Conservation (phyloP, 2,797 vertebrate genomes). For the Nyctibius grandis region DNA sequence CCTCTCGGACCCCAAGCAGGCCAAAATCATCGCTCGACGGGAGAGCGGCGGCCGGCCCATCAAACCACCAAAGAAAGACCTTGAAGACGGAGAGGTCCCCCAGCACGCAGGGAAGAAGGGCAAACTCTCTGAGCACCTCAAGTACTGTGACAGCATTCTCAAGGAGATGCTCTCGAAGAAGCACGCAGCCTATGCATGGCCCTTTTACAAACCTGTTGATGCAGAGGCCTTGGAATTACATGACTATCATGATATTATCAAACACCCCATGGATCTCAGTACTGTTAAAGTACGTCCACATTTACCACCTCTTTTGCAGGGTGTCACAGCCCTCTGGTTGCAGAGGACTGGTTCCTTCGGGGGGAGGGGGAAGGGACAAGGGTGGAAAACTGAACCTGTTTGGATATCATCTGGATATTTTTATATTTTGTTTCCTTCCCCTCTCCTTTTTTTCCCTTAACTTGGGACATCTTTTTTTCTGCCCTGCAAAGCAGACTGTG, state of each 20-base stretch:
- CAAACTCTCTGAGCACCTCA: slow-evolving; percentile 82
- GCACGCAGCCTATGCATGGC: slow-evolving; percentile 90
- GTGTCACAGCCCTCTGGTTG: not conserved
- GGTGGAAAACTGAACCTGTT: not conserved
- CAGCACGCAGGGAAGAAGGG: slow-evolving; percentile 75
- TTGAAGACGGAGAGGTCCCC: slow-evolving; percentile 77
- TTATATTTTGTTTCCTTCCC: not conserved
- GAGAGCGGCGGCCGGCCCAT: slow-evolving; percentile 79
- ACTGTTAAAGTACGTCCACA: slow-evolving; percentile 84
- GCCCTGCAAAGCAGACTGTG: not conserved
- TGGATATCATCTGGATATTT: not conserved
- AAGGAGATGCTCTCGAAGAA: slow-evolving; percentile 95
- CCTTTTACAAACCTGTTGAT: slow-evolving; percentile 94
- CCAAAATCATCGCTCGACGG: slow-evolving; percentile 82
- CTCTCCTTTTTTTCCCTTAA: not conserved
- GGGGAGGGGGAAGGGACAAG: not conserved
- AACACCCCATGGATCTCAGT: slow-evolving; percentile 96
- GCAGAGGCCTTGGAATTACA: slow-evolving; percentile 88
- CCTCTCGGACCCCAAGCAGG: slow-evolving; percentile 78
- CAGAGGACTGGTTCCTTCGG: not conserved
- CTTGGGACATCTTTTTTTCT: not conserved
- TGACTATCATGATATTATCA: slow-evolving; percentile 97
- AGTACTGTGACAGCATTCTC: slow-evolving; percentile 87
- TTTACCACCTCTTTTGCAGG: slow-evolving; percentile 5
- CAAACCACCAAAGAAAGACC: slow-evolving; percentile 80